Base-by-base conservation (phyloP, 2,113 vertebrate genomes). In the Sminthopsis crassicaudata region DNA sequence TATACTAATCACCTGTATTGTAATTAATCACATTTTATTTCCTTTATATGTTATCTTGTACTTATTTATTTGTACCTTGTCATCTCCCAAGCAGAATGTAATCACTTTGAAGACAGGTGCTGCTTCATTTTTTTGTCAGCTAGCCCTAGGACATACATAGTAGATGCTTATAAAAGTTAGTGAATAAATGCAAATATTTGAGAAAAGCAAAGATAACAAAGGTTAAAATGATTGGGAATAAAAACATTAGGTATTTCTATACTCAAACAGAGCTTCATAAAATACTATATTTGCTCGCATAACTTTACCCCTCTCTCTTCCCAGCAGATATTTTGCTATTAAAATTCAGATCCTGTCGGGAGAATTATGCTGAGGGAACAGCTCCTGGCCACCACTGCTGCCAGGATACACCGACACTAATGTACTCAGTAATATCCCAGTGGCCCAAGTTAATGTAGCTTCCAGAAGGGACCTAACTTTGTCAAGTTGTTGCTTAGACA, bases 401-500 rank as follows among this genome's bases (percentile, higher is more conserved):
- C 76, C 84, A 95, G 76, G 60, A 51, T 84, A 94, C 93, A 95
- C 96, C 76, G 57, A 94, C 92, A 95, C 96, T 57, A 22, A 57
- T 93, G 54, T 26, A 52, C 96, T 53, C 90, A 93, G 94, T 92
- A 94, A 92, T 91, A 91, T 46, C 89, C 25, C 50, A 84, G 24
- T 93, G 93, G 88, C 42, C 94, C 3, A 16, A 51, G 22, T 25
- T 92, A 53, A 92, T 46, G 42, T 25, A 93, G 89, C 55, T 96
- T 91, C 88, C 92, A 95, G 67, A 96, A 93, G 24, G 25, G 2
- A 26, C 53, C 46, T 90, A 94, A 90, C 84, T 25, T 91, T 90
- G 67, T 94, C 90, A 76, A 92, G 90, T n/a, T 94, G 96, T 97
- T 96, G 92, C 93, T 94, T 95, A 95, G 89, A 94, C 55, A 95